These are phyloP conservation scores for Noctuana brunneofusca DNA, from an alignment of 2,888 invertebrate genomes.

Conservation along the genomic window DNA sequence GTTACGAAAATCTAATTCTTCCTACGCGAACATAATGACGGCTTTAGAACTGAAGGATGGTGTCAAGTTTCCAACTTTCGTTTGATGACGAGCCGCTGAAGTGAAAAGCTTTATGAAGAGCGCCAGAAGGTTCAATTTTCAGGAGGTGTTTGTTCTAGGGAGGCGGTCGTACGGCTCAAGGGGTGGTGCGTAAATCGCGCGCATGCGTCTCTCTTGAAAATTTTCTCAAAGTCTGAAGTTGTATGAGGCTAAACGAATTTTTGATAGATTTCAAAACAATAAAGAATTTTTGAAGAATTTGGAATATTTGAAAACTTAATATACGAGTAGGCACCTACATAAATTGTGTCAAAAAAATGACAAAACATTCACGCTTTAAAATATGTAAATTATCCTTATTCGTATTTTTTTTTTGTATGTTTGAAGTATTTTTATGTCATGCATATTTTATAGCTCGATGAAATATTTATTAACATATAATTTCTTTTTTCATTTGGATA, in stretches of 20 bases:
- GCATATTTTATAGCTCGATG: too few species aligned
- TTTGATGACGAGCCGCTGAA: conserved; percentile 52
- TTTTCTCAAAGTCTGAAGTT: conserved; percentile 68
- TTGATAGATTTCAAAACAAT: conserved; percentile 32
- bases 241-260: conserved; percentile 49
- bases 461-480: too few species aligned
- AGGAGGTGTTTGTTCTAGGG: conserved; percentile 57
- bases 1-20: conserved; percentile 77
- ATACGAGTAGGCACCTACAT: too few species aligned
- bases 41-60: conserved; percentile 75
- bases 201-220: conserved; percentile 76
- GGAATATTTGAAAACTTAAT: background rate
- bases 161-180: conserved; percentile 81
- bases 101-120: conserved; percentile 58
- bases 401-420: too few species aligned
- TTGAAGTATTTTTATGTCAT: too few species aligned
- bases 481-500: too few species aligned
- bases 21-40: conserved; percentile 75
- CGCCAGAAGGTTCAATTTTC: conserved; percentile 71
- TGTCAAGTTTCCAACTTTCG: conserved; percentile 62
- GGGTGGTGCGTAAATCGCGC: conserved; percentile 79
- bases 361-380: too few species aligned
- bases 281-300: background rate
- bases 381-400: too few species aligned
- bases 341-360: too few species aligned